A percentile compares a stretch with the other conserved stretches of the same genome.
Conservation (phyloP, 2,797 vertebrate species). For the Menidia menidia region DNA sequence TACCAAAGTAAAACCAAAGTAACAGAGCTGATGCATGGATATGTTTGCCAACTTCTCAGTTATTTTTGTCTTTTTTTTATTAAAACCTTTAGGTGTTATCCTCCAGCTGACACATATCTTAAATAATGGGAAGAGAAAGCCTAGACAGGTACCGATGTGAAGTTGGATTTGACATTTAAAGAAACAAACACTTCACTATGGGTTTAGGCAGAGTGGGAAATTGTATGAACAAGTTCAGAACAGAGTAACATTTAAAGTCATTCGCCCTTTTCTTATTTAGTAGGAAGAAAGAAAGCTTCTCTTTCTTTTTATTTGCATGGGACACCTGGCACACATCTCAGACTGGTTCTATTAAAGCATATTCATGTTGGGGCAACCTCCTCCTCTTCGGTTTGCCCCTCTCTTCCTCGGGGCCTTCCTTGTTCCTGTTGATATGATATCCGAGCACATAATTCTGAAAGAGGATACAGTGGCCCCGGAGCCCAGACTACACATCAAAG, state of each 20-base stretch:
- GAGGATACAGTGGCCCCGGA: no score
- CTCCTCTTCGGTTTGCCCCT: no score
- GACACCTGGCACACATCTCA: neutral
- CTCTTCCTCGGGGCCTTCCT: no score
- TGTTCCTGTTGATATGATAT: no score
- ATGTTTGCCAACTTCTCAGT: slow-evolving; percentile 1
- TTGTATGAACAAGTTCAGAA: slow-evolving; percentile 20
- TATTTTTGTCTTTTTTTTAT: neutral
- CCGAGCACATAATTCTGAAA: no score
- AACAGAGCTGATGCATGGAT: neutral
- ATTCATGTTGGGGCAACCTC: no score
- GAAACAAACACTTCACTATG: slow-evolving; percentile 26
- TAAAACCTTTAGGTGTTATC: neutral
- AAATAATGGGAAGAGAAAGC: slow-evolving; percentile 21
- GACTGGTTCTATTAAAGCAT: no score
- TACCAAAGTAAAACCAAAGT: neutral
- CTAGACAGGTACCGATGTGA: slow-evolving; percentile 7
- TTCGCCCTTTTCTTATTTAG: neutral
- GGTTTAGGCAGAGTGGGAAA: neutral
- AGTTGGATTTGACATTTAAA: slow-evolving; percentile 43
- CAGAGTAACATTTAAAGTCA: slow-evolving; percentile 4
- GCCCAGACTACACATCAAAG: no score
- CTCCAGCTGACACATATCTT: slow-evolving; percentile 3
- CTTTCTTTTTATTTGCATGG: neutral
- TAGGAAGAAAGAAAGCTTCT: neutral